Evolutionary conservation across 2,797 vertebrate genomes (phyloP), one percentile per base, ranked within the genome.

Genomic region (Anableps anableps): DNA sequence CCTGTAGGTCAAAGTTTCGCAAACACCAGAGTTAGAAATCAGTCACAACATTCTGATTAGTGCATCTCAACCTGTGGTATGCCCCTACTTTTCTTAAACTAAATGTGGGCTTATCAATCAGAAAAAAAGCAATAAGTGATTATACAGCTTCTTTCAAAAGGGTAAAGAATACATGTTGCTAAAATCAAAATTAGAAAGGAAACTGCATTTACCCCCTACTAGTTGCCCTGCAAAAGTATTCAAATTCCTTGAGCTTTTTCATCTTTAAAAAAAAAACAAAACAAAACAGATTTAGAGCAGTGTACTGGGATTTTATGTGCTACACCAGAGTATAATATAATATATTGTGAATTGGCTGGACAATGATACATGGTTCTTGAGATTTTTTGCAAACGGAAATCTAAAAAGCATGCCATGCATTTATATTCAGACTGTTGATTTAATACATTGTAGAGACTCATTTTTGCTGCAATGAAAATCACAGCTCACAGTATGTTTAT

Each of bases 91-190:
- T 83, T 92, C 93, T 90, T 89, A 91, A 94, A 94, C 94, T 93
- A 92, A 94, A 95, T 95, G 93, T 88, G 90, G 94, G 94, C 93
- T 93, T 89, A 72, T 13, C 16, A 62, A 62, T 34, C 5, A 79
- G 38, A 83, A 47, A 45, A 76, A 84, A 88, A 74, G 36, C 75
- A 83, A 75, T 29, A 83, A 36, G 19, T 85, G 87, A 90, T 84
- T 81, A 83, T 48, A 48, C 78, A 34, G 29, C 16, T 82, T 78
- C 85, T 88, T 86, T 89, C 82, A 85, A 89, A 80, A 79, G 72
- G 66, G 34, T 72, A 72, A 74, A 78, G 82, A 91, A 88, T 79
- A 89, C 45, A 83, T 60, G 55, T 72, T 77, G 55, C 77, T 78
- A 79, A 88, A 88, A 81, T 75, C 45, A 74, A 74, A 83, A 75